A percentile compares a stretch with the other conserved stretches of the same genome.
These are phyloP conservation scores for Osedax frankpressi DNA, from an alignment of 2,888 invertebrate species.

Conservation along the genomic window DNA sequence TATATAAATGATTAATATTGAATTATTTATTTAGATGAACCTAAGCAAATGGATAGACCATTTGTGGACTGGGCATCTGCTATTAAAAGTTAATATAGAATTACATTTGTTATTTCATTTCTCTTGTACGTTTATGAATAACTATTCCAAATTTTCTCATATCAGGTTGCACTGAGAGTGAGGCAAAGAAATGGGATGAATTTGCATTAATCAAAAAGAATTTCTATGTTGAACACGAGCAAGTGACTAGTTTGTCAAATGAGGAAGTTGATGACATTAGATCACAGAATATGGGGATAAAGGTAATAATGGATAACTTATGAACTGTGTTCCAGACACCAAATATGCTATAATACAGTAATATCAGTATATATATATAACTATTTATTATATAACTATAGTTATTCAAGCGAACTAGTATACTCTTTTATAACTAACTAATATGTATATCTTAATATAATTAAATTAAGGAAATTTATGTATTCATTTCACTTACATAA, in stretches of 20 bases:
- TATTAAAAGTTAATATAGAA: not conserved
- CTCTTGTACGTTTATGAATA: not conserved
- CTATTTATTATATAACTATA: not conserved
- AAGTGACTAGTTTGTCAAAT: not conserved
- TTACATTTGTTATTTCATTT: too few relatives aligned
- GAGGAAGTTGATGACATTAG: not conserved
- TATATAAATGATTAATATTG: too few relatives aligned
- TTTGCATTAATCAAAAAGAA: not conserved
- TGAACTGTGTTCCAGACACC: not conserved
- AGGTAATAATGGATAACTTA: not conserved
- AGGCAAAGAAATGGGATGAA: not conserved
- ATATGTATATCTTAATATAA: too few relatives aligned
- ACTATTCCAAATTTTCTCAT: too few relatives aligned
- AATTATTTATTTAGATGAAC: too few relatives aligned
- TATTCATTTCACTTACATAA: too few relatives aligned
- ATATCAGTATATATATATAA: not conserved
- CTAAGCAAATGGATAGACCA: too few relatives aligned
- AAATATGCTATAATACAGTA: too few relatives aligned
- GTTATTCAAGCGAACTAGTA: too few relatives aligned
- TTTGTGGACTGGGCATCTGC: too few relatives aligned
- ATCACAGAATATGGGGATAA: not conserved
- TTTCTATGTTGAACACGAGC: not conserved
- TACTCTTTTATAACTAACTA: too few relatives aligned
- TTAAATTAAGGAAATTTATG: too few relatives aligned
- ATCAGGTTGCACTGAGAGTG: not conserved